Conservation (phyloP, 2,113 vertebrate genomes). For the Pleuronectes platessa region DNA sequence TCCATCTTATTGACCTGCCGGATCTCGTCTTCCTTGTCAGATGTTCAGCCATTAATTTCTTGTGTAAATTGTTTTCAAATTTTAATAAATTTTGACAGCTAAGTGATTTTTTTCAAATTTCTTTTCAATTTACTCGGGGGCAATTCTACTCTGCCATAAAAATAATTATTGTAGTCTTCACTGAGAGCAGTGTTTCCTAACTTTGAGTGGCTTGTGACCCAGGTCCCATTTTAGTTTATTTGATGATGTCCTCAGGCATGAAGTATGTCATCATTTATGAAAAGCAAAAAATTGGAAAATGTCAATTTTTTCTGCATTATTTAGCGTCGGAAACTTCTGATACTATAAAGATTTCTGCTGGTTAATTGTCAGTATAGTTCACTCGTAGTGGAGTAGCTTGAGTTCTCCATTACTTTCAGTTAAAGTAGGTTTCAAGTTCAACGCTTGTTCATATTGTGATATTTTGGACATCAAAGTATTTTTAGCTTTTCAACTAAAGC, state of each 20-base stretch:
- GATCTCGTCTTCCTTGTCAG: neutral
- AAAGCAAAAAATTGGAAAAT: no score
- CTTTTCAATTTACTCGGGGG: neutral
- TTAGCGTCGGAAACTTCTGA: no score
- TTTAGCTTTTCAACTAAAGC: neutral
- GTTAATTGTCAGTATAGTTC: no score
- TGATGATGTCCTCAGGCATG: no score
- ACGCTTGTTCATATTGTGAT: neutral
- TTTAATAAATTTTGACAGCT: constrained; percentile 21
- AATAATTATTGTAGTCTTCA: neutral
- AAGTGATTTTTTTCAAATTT: neutral
- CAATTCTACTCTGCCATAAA: neutral
- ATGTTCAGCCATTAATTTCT: neutral
- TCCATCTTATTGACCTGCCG: neutral
- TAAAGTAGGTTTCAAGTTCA: neutral
- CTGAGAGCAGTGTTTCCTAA: no score
- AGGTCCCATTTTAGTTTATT: no score
- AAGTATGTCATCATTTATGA: no score
- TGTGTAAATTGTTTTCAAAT: constrained; percentile 23
- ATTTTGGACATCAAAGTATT: neutral
- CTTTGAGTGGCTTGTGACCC: no score
- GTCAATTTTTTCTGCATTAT: no score
- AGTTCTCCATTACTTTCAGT: neutral
- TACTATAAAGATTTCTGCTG: no score
- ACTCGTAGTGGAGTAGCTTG: neutral